Evolutionary conservation across 2,113 vertebrate species (phyloP).

Genomic region (Alouatta palliata): DNA sequence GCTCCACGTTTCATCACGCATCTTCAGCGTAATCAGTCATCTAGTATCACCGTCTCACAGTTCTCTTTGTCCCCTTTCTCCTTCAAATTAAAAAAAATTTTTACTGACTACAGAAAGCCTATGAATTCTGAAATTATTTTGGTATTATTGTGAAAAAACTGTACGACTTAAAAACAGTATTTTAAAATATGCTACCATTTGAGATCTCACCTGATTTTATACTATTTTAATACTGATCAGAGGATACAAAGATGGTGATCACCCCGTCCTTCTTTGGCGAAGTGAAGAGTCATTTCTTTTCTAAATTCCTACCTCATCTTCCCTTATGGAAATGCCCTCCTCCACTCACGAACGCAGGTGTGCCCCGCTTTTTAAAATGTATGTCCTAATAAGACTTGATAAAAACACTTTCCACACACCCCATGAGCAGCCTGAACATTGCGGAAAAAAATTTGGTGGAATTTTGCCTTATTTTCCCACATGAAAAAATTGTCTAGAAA

Average conservation of each 20-base stretch:
- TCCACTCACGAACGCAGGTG: accelerated
- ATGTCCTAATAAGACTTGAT: neutral
- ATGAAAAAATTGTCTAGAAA: slow-evolving; percentile 70
- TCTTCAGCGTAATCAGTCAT: neutral
- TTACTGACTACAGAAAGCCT: neutral
- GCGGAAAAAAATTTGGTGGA: neutral
- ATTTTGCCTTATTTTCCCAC: neutral
- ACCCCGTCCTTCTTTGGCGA: neutral
- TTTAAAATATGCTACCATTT: neutral
- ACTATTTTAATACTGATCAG: neutral
- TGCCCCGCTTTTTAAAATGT: neutral
- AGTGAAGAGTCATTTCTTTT: no score
- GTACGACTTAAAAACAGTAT: neutral
- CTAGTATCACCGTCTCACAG: accelerated
- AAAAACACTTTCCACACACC: neutral
- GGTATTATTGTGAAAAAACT: neutral
- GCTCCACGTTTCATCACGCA: accelerated
- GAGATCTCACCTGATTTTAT: neutral
- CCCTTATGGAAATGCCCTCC: accelerated
- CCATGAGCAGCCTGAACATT: accelerated
- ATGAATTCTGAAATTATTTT: neutral
- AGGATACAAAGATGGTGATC: neutral
- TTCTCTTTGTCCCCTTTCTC: neutral
- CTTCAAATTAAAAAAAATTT: neutral
- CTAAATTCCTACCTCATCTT: accelerated